Percentiles rank a stretch among this genome's conserved stretches.
phyloP scores from a whole-genome alignment of 2,888 invertebrate genomes.

The Lasioglossum oenotherae region DNA sequence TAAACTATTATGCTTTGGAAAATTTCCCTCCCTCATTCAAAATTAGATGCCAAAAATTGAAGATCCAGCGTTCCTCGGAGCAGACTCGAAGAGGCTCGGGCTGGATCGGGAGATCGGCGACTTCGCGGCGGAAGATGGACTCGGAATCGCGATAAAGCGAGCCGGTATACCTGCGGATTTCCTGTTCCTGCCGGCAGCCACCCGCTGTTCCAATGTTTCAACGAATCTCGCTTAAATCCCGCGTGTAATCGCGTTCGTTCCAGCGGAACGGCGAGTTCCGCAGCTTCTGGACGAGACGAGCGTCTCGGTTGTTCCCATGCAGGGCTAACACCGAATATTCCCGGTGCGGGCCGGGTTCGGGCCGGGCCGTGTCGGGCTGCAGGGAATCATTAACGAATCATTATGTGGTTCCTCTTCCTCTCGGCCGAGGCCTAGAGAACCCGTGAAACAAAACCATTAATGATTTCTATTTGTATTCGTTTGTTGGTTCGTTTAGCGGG shows the following conservation, averaged over 20 bases:
- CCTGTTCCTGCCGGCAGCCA: constrained; percentile 23
- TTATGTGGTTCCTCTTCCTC: constrained; percentile 65
- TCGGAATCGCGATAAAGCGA: constrained; percentile 2
- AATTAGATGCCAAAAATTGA: too few species aligned
- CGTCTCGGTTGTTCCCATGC: constrained; percentile 25
- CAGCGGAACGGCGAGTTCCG: constrained; percentile 42
- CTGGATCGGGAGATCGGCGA: neutral
- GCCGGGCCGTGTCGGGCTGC: constrained; percentile 29
- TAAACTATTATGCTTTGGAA: too few species aligned
- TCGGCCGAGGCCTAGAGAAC: constrained; percentile 52
- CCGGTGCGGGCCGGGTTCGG: constrained; percentile 30
- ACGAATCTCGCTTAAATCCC: constrained; percentile 65
- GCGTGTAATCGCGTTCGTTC: constrained; percentile 77
- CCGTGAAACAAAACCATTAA: constrained; percentile 83
- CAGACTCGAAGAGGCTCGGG: neutral
- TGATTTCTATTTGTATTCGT: constrained; percentile 83
- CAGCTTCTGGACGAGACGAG: constrained; percentile 20
- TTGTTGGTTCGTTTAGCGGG: constrained; percentile 70
- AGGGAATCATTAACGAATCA: constrained; percentile 80
- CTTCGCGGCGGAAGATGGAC: neutral
- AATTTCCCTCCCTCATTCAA: too few species aligned
- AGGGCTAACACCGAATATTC: constrained; percentile 26
- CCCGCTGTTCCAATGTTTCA: constrained; percentile 56
- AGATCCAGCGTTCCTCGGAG: too few species aligned
- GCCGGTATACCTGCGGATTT: constrained; percentile 56